phyloP scores from a whole-genome alignment of 2,888 invertebrate genomes.

The Oegoconia quadripuncta region DNA sequence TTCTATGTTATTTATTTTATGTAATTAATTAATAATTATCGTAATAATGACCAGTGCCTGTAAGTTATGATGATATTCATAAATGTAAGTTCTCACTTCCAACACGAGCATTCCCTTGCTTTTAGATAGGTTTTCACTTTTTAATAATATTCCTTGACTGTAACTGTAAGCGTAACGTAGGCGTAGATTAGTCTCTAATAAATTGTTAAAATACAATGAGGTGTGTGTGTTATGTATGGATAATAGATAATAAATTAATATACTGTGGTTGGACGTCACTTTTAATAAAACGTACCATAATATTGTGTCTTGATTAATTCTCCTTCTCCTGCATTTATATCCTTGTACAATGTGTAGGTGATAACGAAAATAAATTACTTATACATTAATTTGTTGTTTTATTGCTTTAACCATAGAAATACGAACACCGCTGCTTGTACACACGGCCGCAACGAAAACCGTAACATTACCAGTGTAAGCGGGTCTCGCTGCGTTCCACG shows the following conservation, averaged over 20 bases:
- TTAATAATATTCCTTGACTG: constrained; percentile 37
- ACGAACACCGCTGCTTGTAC: not conserved
- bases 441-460: too few species aligned
- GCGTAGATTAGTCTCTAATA: constrained; percentile 39
- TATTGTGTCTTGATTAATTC: constrained; percentile 38
- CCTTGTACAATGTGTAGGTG: constrained; percentile 31
- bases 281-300: constrained; percentile 49
- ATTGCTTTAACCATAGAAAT: constrained; percentile 43
- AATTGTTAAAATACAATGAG: constrained; percentile 21
- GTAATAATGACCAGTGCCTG: constrained; percentile 64
- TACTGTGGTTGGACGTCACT: constrained; percentile 27
- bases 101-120: constrained; percentile 43
- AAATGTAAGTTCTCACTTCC: constrained; percentile 25
- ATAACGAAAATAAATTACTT: constrained; percentile 58
- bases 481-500: not conserved
- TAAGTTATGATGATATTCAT: constrained; percentile 73
- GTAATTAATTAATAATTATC: constrained; percentile 27
- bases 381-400: constrained; percentile 55
- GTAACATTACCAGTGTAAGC: too few species aligned
- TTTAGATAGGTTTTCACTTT: constrained; percentile 36
- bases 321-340: constrained; percentile 30
- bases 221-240: constrained; percentile 27
- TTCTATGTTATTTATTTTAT: constrained; percentile 20
- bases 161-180: constrained; percentile 43
- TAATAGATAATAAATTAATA: constrained; percentile 29